A percentile compares a stretch with the other conserved stretches of the same genome.
phyloP scores from a whole-genome alignment of 2,888 invertebrate genomes.

The Hetaerina titia region DNA sequence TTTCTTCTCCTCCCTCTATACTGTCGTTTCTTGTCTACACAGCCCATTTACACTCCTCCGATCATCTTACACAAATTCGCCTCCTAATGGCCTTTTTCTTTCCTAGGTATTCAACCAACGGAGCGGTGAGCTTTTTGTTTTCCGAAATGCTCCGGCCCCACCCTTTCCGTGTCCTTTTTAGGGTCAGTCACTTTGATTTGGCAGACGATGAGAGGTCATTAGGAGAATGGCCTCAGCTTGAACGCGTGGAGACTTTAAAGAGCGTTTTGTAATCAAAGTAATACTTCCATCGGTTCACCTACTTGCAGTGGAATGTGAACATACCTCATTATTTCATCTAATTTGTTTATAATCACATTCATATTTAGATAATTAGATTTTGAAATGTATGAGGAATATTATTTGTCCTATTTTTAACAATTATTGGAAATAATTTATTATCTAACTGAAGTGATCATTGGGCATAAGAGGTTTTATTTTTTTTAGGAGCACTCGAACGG shows the following conservation, averaged over 20 bases:
- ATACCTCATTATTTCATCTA: too few relatives aligned
- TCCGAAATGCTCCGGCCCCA: slow-evolving; percentile 37
- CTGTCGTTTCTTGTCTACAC: neutral
- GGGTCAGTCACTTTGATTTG: slow-evolving; percentile 46
- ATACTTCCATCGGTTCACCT: neutral
- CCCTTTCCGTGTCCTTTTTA: slow-evolving; percentile 46
- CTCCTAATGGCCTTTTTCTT: neutral
- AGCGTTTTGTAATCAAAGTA: neutral
- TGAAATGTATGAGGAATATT: too few relatives aligned
- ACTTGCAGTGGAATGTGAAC: neutral
- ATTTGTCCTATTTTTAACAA: too few relatives aligned
- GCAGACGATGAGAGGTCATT: slow-evolving; percentile 2
- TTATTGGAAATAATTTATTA: too few relatives aligned
- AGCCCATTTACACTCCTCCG: neutral
- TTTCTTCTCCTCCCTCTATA: neutral
- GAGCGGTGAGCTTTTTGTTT: neutral
- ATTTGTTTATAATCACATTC: too few relatives aligned
- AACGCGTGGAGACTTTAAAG: neutral
- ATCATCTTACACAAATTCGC: neutral
- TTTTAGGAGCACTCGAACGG: too few relatives aligned
- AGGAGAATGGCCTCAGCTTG: slow-evolving; percentile 13
- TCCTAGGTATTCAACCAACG: neutral
- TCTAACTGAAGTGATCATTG: too few relatives aligned
- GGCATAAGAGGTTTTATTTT: too few relatives aligned
- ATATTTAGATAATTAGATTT: too few relatives aligned